Evolutionary conservation across 2,888 invertebrate species (phyloP).

Genomic region (Mamestra brassicae): DNA sequence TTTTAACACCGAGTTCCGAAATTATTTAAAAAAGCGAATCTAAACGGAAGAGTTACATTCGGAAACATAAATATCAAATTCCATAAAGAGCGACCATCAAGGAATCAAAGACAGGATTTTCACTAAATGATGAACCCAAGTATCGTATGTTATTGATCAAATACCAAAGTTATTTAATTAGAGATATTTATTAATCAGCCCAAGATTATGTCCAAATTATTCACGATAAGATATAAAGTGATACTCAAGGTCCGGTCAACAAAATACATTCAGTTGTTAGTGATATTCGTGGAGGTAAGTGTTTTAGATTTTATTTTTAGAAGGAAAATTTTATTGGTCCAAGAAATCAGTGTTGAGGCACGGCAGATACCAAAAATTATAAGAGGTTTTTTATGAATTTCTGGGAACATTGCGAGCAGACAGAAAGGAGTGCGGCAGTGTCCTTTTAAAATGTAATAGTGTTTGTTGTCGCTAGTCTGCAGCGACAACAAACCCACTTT

Average conservation of each 20-base stretch:
- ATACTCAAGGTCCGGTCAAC: constrained; percentile 36
- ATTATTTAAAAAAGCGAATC: too few relatives aligned
- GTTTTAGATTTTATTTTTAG: not conserved
- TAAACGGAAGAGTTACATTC: not conserved
- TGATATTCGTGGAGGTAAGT: constrained; percentile 56
- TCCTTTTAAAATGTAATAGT: not conserved
- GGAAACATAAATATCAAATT: not conserved
- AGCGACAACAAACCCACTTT: not conserved
- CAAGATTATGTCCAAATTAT: constrained; percentile 49
- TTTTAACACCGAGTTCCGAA: too few relatives aligned
- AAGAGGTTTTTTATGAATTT: not conserved
- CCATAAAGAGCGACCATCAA: fast-evolving
- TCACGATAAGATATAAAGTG: constrained; percentile 52
- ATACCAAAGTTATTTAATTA: constrained; percentile 31
- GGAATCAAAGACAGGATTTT: not conserved
- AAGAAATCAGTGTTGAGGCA: too few relatives aligned
- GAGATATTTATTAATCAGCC: constrained; percentile 43
- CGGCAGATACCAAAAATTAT: too few relatives aligned
- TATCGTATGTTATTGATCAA: not conserved
- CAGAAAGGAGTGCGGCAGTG: too few relatives aligned
- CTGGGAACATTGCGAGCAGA: not conserved
- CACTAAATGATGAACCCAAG: constrained; percentile 14
- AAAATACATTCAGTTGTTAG: constrained; percentile 46
- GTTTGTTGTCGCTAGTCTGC: too few relatives aligned
- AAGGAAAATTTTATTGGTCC: too few relatives aligned